Percentiles rank a stretch among this genome's conserved stretches.
Evolutionary conservation across 2,113 vertebrate genomes (phyloP).

Genomic region (Elgaria multicarinata): DNA sequence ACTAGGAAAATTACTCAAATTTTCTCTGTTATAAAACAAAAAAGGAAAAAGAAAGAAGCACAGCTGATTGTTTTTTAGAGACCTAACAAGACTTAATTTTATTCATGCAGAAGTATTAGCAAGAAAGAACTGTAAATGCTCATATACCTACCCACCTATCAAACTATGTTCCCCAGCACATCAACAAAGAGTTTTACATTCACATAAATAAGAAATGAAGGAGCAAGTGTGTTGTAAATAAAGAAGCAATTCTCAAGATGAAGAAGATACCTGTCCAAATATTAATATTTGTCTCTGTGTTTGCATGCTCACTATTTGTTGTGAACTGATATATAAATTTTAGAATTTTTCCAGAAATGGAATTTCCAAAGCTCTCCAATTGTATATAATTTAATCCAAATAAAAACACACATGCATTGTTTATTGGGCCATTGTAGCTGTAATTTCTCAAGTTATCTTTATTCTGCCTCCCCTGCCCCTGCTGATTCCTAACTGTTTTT

Average conservation of each 20-base stretch:
- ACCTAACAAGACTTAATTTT: neutral
- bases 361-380: neutral
- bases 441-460: neutral
- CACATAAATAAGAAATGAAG: neutral
- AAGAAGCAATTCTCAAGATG: neutral
- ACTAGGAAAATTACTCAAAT: no score
- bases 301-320: neutral
- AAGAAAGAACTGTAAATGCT: neutral
- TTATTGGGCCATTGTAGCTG: neutral
- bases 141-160: neutral
- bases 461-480: neutral
- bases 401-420: neutral
- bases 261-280: neutral
- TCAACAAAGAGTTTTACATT: neutral
- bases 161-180: neutral
- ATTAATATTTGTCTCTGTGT: neutral
- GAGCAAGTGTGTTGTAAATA: neutral
- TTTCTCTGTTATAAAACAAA: neutral
- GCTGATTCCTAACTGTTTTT: conserved; percentile 28
- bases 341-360: neutral
- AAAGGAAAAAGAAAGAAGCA: neutral
- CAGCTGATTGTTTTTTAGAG: neutral
- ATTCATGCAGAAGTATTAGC: neutral
- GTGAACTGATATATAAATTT: neutral
- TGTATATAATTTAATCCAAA: neutral